Base-by-base conservation (phyloP, 2,797 vertebrate species). In the Rhabdophis nuchalis region DNA sequence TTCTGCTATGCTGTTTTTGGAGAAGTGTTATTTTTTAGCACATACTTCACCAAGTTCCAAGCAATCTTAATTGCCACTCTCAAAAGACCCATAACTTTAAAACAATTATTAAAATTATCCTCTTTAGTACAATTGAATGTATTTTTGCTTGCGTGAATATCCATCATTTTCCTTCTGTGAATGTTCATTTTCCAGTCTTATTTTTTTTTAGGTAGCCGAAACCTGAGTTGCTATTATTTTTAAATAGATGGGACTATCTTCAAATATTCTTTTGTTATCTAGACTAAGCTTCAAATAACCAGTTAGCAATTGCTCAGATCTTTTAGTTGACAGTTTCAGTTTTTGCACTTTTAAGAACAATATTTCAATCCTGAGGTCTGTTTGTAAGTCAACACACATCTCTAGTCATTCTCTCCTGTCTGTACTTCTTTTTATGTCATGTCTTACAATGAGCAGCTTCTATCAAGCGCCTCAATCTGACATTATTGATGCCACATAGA, bases 281-380 rank as follows among this genome's bases (percentile, higher is more conserved):
- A 57, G 32, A 56, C 57, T 85, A 50, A 85, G 85, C 23, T 16
- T 68, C 52, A 89, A 86, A 56, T 90, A 36, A 85, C 41, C 4
- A 46, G 60, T 86, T 88, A 85, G 53, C 58, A 57, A 88, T n/a
- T 68, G 54, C 18, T 87, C 29, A 7, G 60, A 41, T 36, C 12
- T 29, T 58, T 88, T 64, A 85, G 18, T 32, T 36, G 72, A 91
- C 64, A 14, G 72, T 56, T 86, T 58, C 13, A 50, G 9, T 18
- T 91, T 77, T 89, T 68, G 52, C 72, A 86, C 72, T 93, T 52
- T 77, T 89, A 60, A 54, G 54, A 91, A 89, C 72, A 87, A 89
- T 46, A n/a, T 77, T 52, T 87, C 87, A 68, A 23, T 86, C 53
- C 68, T 52, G 60, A 93, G 29, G 82, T 5, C 25, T 89, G 82